Conservation (phyloP, 2,797 vertebrate species). For the Coregonus sp. region DNA sequence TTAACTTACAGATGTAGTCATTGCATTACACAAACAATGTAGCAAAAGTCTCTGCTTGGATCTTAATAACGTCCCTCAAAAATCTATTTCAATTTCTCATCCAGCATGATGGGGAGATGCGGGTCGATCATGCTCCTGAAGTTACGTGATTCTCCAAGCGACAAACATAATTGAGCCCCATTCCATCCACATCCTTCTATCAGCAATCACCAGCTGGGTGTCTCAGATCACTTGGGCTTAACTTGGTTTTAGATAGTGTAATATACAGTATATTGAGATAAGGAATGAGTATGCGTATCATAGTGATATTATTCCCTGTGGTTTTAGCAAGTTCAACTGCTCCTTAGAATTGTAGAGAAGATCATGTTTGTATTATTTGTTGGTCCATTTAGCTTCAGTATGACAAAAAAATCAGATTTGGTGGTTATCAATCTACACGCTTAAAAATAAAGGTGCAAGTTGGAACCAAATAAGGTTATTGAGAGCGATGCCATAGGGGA, state of each 20-base stretch:
- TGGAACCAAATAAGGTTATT: no score
- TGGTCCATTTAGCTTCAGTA: neutral
- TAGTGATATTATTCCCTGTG: neutral
- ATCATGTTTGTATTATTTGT: neutral
- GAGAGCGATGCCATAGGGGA: no score
- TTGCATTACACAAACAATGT: conserved; percentile 45
- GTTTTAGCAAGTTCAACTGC: neutral
- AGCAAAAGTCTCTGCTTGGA: conserved; percentile 43
- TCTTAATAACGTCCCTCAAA: conserved; percentile 63
- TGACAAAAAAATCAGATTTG: neutral
- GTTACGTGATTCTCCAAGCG: conserved; percentile 40
- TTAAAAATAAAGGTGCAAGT: no score
- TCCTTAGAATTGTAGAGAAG: neutral
- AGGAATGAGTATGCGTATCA: neutral
- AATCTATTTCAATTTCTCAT: conserved; percentile 71
- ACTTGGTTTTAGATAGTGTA: neutral
- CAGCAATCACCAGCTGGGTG: neutral
- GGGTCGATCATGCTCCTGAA: conserved; percentile 23
- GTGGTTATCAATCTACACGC: neutral
- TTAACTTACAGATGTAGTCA: conserved; percentile 16
- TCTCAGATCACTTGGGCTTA: conserved; percentile 12
- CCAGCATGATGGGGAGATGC: conserved; percentile 34
- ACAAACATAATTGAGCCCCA: conserved; percentile 26
- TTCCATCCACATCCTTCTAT: conserved; percentile 16
- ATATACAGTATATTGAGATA: neutral